Conservation (phyloP, 2,888 invertebrate genomes). For the Schrankia costaestrigalis region DNA sequence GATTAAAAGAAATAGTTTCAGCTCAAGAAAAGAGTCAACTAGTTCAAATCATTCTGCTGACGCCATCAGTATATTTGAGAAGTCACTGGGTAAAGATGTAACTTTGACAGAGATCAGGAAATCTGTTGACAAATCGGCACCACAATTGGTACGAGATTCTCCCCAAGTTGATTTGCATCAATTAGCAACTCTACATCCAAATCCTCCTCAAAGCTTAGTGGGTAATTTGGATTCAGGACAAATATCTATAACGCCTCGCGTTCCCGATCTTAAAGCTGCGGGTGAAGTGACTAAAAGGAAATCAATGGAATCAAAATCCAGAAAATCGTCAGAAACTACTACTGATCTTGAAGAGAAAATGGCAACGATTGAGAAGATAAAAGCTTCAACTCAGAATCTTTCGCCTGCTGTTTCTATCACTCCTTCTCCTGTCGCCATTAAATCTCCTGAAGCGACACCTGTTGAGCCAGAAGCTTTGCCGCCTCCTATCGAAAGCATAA, state of each 20-base stretch:
- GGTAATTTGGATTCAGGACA: conserved; percentile 63
- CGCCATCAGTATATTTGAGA: conserved; percentile 76
- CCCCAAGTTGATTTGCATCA: conserved; percentile 63
- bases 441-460: conserved; percentile 53
- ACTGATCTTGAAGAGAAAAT: conserved; percentile 56
- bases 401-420: conserved; percentile 50
- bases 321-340: conserved; percentile 60
- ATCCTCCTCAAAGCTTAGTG: conserved; percentile 44
- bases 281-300: conserved; percentile 55
- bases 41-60: conserved; percentile 73
- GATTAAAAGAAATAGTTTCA: conserved; percentile 72
- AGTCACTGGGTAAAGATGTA: conserved; percentile 73
- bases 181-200: conserved; percentile 64
- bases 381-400: conserved; percentile 50
- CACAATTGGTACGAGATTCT: conserved; percentile 22
- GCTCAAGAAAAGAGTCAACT: conserved; percentile 72
- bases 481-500: conserved; percentile 55
- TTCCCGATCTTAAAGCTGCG: conserved; percentile 45
- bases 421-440: conserved; percentile 39
- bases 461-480: conserved; percentile 58
- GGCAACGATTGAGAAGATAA: conserved; percentile 60
- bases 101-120: conserved; percentile 75
- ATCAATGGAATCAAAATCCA: conserved; percentile 55
- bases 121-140: conserved; percentile 61
- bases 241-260: conserved; percentile 67